These are phyloP conservation scores for Orbicella faveolata DNA, from an alignment of 64 coral and sea anemone species.

Conservation along the genomic window DNA sequence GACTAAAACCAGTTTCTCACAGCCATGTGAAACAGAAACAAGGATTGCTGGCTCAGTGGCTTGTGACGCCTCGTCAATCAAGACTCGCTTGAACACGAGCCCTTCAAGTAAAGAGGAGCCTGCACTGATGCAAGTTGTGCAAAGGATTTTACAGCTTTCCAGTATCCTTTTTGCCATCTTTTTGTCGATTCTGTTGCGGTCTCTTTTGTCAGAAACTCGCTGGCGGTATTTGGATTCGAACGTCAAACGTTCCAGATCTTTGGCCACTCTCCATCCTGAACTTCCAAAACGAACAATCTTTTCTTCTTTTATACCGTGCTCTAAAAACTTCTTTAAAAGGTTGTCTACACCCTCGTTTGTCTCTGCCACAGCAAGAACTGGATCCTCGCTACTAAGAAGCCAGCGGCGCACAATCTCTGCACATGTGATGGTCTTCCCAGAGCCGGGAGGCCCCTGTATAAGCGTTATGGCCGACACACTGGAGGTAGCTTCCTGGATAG, in stretches of 20 bases:
- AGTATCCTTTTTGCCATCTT: slow-evolving; percentile 60
- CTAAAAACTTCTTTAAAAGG: slow-evolving; percentile 65
- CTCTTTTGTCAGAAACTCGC: slow-evolving; percentile 23
- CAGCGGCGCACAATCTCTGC: slow-evolving; percentile 65
- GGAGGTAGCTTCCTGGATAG: slow-evolving; percentile 53
- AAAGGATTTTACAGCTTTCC: slow-evolving; percentile 53
- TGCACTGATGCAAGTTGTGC: slow-evolving; percentile 78
- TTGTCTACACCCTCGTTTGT: slow-evolving; percentile 93
- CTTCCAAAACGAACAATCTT: slow-evolving; percentile 70
- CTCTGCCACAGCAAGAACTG: slow-evolving; percentile 66
- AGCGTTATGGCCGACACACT: slow-evolving; percentile 36
- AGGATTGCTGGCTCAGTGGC: slow-evolving; percentile 75
- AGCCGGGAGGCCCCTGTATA: slow-evolving; percentile 87
- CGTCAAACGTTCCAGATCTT: slow-evolving; percentile 48
- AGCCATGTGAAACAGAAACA: slow-evolving; percentile 60
- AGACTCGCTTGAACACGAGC: slow-evolving; percentile 51
- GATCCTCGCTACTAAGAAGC: slow-evolving; percentile 1
- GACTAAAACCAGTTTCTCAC: slow-evolving; percentile 60
- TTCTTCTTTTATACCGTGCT: slow-evolving; percentile 45
- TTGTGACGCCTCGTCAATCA: slow-evolving; percentile 87
- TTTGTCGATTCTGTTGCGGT: slow-evolving; percentile 40
- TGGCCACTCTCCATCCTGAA: slow-evolving; percentile 66
- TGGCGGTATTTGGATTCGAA: slow-evolving; percentile 53
- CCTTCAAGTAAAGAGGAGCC: slow-evolving; percentile 66
- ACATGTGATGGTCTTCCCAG: slow-evolving; percentile 77